Conservation (phyloP, 2,888 invertebrate genomes). For the Stenodema calcarata region DNA sequence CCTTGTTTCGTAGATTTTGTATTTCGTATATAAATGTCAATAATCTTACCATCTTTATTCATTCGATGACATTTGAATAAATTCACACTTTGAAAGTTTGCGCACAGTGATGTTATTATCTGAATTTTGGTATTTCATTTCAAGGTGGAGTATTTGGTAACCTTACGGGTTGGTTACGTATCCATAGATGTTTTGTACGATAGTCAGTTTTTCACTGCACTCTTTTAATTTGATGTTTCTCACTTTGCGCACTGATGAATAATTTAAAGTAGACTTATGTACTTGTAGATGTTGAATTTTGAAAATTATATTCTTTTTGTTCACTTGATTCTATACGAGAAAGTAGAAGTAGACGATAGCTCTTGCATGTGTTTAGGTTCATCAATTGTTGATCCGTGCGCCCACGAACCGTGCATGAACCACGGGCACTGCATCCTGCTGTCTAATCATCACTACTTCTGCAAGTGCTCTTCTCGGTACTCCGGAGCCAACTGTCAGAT, state of each 20-base stretch:
- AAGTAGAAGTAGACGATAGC: slow-evolving; percentile 33
- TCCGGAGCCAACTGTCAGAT: slow-evolving; percentile 87
- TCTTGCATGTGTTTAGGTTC: slow-evolving; percentile 57
- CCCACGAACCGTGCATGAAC: slow-evolving; percentile 81
- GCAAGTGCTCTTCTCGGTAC: slow-evolving; percentile 83
- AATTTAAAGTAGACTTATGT: not conserved
- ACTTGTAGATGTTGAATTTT: not conserved
- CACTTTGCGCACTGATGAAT: not conserved
- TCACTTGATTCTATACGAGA: not conserved
- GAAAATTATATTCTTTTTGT: not conserved
- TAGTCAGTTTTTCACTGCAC: not conserved
- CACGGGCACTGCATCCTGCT: slow-evolving; percentile 81
- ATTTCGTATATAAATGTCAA: not conserved
- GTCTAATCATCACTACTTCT: slow-evolving; percentile 76
- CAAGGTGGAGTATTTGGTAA: not conserved
- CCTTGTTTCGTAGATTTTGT: too few relatives aligned
- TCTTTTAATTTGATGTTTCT: not conserved
- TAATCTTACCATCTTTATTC: not conserved
- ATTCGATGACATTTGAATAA: not conserved
- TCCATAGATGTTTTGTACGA: not conserved
- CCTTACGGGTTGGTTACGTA: not conserved
- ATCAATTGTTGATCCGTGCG: slow-evolving; percentile 69
- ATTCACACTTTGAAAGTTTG: too few relatives aligned
- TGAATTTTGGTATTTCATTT: not conserved
- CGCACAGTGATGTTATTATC: too few relatives aligned